Conservation (phyloP, 2,888 invertebrate species). For the Hermaeophaga mercurialis region DNA sequence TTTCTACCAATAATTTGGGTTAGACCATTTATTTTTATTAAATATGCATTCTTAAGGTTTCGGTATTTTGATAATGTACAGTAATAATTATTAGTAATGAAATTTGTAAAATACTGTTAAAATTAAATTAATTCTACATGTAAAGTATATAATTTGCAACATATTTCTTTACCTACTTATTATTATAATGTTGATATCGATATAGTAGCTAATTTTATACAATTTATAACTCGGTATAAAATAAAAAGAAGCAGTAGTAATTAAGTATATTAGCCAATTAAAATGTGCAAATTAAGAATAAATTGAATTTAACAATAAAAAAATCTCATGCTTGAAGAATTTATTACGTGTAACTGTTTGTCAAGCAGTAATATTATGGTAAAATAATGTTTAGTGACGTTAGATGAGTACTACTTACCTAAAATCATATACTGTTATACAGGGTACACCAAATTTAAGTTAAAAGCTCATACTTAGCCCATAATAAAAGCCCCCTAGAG, state of each 20-base stretch:
- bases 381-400: constrained; percentile 1
- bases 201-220: not conserved
- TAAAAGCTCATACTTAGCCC: no score
- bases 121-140: no score
- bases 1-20: constrained; percentile 7
- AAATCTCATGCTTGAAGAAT: constrained; percentile 5
- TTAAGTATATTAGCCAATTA: not conserved
- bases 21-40: no score
- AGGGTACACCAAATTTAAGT: no score
- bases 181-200: not conserved
- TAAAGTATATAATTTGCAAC: no score
- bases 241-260: not conserved
- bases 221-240: not conserved
- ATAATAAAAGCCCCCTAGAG: no score
- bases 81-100: no score
- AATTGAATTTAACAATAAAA: constrained; percentile 7
- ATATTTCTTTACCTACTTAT: not conserved
- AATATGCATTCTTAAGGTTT: no score
- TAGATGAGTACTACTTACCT: constrained; percentile 1
- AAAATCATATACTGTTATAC: not conserved
- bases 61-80: no score
- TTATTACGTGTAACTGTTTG: constrained; percentile 10
- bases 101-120: no score
- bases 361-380: not conserved
- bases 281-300: constrained; percentile 7